A percentile compares a stretch with the other conserved stretches of the same genome.
phyloP scores from a whole-genome alignment of 1,140 invertebrate species.

The Bacillus rossius region DNA sequence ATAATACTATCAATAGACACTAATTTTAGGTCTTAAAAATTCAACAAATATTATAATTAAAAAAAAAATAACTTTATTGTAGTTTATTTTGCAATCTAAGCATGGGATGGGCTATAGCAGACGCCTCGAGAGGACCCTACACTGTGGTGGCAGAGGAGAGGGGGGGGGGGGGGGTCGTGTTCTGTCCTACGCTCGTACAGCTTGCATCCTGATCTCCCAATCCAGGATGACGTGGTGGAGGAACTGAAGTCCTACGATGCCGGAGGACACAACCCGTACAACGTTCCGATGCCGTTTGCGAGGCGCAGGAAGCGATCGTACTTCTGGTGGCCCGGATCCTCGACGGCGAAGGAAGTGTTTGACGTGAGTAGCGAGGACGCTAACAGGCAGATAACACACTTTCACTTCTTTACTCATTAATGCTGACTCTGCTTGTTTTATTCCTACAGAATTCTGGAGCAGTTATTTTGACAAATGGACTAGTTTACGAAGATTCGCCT shows the following conservation, averaged over 20 bases:
- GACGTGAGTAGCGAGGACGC: conserved; percentile 46
- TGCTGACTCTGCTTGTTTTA: not conserved
- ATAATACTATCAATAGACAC: too few relatives aligned
- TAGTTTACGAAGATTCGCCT: conserved; percentile 51
- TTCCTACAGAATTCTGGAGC: conserved; percentile 74
- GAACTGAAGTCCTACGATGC: conserved; percentile 61
- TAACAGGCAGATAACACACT: not conserved
- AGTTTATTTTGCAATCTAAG: too few relatives aligned
- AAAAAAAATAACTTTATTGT: too few relatives aligned
- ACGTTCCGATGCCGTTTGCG: conserved; percentile 18
- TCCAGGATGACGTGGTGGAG: conserved; percentile 50
- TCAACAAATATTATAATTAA: too few relatives aligned
- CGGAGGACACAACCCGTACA: conserved; percentile 39
- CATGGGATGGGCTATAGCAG: too few relatives aligned
- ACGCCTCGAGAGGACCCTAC: too few relatives aligned
- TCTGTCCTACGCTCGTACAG: too few relatives aligned
- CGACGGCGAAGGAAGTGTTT: conserved; percentile 58
- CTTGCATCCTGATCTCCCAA: too few relatives aligned
- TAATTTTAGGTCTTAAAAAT: too few relatives aligned
- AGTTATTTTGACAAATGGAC: conserved; percentile 69
- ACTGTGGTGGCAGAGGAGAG: too few relatives aligned
- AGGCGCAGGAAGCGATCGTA: conserved; percentile 32
- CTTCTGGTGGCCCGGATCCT: conserved; percentile 59
- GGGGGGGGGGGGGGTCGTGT: too few relatives aligned
- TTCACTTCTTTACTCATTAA: not conserved